phyloP scores from a whole-genome alignment of 23 tunicate genomes.

The Styela clava region DNA sequence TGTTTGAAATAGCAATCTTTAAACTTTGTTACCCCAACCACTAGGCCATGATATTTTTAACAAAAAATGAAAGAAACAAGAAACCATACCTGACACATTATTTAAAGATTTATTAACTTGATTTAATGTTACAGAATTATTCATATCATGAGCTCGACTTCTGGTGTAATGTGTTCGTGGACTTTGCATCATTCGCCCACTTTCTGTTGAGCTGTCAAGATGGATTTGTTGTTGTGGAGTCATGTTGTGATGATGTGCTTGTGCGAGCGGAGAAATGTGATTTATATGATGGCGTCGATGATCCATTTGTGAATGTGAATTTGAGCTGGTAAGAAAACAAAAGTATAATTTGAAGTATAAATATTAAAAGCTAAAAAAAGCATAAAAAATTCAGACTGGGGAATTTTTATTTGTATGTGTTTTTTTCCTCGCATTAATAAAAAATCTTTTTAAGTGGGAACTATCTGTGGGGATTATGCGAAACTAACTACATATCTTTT shows the following conservation, averaged over 20 bases:
- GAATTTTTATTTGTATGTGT: too few relatives aligned
- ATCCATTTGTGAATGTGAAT: constrained; percentile 10
- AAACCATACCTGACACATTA: constrained; percentile 69
- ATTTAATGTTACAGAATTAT: constrained; percentile 68
- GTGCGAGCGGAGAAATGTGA: constrained; percentile 27
- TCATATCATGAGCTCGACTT: constrained; percentile 17
- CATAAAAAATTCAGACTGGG: too few relatives aligned
- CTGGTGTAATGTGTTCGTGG: constrained; percentile 16
- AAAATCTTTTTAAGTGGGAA: too few relatives aligned
- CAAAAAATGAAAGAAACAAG: background rate
- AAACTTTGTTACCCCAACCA: too few relatives aligned
- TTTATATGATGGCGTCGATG: constrained; percentile 34
- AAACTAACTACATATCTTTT: too few relatives aligned
- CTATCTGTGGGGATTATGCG: too few relatives aligned
- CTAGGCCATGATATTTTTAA: too few relatives aligned
- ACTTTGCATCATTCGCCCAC: constrained; percentile 3
- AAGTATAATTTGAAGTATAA: background rate
- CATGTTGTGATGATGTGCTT: constrained; percentile 7
- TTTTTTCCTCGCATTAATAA: too few relatives aligned
- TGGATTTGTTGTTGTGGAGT: constrained; percentile 7
- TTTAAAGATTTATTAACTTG: constrained; percentile 78
- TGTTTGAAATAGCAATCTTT: too few relatives aligned
- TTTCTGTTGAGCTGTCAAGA: constrained; percentile 5
- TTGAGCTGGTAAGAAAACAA: constrained; percentile 3
- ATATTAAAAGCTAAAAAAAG: too few relatives aligned